phyloP scores from a whole-genome alignment of 2,888 invertebrate genomes.

The Didymodactylos carnosus region DNA sequence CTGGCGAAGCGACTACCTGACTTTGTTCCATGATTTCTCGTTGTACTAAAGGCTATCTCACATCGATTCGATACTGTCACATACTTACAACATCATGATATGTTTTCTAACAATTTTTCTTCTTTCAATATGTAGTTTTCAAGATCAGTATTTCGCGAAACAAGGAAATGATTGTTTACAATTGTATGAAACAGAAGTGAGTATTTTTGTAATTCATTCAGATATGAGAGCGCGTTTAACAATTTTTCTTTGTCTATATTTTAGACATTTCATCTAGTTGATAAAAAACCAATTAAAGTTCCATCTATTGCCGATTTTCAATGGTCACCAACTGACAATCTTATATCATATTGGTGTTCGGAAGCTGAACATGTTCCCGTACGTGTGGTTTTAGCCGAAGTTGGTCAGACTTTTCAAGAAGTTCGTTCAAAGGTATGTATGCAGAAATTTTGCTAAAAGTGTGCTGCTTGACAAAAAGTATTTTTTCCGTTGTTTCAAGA shows the following conservation, averaged over 20 bases:
- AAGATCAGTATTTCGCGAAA: slow-evolving; percentile 78
- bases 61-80: background rate
- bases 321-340: slow-evolving; percentile 92
- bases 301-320: slow-evolving; percentile 52
- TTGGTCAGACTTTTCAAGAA: slow-evolving; percentile 38
- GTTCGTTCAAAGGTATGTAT: slow-evolving; percentile 4
- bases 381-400: slow-evolving; percentile 69
- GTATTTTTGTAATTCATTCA: too few species aligned
- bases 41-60: background rate
- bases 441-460: too few species aligned
- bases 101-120: background rate
- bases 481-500: slow-evolving; percentile 64
- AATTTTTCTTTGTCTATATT: slow-evolving; percentile 29
- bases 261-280: slow-evolving; percentile 63
- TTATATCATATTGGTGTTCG: slow-evolving; percentile 91
- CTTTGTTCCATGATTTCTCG: background rate
- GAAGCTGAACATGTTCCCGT: slow-evolving; percentile 81
- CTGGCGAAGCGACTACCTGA: background rate
- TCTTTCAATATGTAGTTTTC: slow-evolving; percentile 56
- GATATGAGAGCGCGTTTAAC: background rate
- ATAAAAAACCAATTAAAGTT: slow-evolving; percentile 72
- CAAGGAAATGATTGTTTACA: slow-evolving; percentile 54
- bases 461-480: background rate
- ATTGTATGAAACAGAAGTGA: slow-evolving; percentile 69
- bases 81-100: too few species aligned